A percentile compares a stretch with the other conserved stretches of the same genome.
Evolutionary conservation across 2,888 invertebrate species (phyloP).

Genomic region (Emmelina monodactyla): DNA sequence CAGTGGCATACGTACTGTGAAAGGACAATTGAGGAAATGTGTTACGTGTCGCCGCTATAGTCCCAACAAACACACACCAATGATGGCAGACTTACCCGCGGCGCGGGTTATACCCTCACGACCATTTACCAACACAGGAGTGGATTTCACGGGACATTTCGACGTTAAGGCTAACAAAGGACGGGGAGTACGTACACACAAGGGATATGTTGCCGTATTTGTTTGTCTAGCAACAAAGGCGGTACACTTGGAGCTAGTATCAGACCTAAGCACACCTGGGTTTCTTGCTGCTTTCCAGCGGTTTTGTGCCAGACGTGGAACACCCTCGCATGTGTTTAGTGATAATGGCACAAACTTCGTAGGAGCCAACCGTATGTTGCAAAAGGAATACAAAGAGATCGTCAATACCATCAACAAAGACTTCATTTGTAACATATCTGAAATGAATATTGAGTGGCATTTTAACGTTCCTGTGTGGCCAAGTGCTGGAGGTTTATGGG

Average conservation of each 20-base stretch:
- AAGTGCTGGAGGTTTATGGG: background rate
- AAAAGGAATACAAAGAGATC: background rate
- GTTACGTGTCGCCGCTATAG: constrained; percentile 1
- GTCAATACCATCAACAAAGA: background rate
- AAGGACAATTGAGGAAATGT: background rate
- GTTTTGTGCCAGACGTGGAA: background rate
- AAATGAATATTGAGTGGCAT: background rate
- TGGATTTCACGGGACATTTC: constrained; percentile 1
- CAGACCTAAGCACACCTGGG: background rate
- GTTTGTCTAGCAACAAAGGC: background rate
- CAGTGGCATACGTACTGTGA: constrained; percentile 6
- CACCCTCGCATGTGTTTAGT: background rate
- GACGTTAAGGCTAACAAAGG: constrained; percentile 1
- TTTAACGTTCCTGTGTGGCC: background rate
- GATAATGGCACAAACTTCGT: constrained; percentile 1
- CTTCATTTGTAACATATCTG: background rate
- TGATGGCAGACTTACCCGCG: constrained; percentile 2
- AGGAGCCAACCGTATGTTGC: background rate
- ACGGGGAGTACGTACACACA: background rate
- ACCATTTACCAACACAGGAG: background rate
- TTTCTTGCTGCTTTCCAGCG: background rate
- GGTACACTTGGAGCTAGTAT: too few species aligned
- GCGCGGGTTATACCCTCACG: constrained; percentile 1
- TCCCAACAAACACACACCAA: background rate
- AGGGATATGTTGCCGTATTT: background rate